These are phyloP conservation scores for Idaea straminata DNA, from an alignment of 2,888 invertebrate genomes.

Conservation along the genomic window DNA sequence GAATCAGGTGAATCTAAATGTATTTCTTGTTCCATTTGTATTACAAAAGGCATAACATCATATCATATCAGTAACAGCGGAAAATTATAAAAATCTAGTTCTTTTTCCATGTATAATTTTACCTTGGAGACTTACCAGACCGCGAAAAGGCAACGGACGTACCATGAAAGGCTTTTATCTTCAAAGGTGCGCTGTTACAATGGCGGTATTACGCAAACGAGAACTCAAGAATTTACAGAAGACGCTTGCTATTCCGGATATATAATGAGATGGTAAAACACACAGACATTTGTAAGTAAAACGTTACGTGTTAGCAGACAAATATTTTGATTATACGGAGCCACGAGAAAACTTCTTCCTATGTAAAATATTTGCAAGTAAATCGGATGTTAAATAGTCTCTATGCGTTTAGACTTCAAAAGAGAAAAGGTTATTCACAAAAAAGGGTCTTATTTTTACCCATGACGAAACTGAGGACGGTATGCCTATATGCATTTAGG, in stretches of 20 bases:
- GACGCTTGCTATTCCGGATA: conserved; percentile 38
- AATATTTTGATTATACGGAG: conserved; percentile 29
- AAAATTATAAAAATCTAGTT: conserved; percentile 15
- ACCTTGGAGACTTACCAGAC: conserved; percentile 44
- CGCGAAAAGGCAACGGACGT: conserved; percentile 51
- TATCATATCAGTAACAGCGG: conserved; percentile 2
- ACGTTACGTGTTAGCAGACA: conserved; percentile 19
- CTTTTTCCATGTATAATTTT: conserved; percentile 20
- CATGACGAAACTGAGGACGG: too few species aligned
- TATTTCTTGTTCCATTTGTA: not conserved
- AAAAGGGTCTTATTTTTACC: not conserved
- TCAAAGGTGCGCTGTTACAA: conserved; percentile 64
- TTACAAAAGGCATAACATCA: not conserved
- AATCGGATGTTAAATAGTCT: not conserved
- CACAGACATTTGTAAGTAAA: conserved; percentile 31
- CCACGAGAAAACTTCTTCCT: conserved; percentile 15
- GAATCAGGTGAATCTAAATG: too few species aligned
- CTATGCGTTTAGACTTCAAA: not conserved
- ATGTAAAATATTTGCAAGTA: not conserved
- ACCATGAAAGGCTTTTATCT: conserved; percentile 57
- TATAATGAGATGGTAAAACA: conserved; percentile 63
- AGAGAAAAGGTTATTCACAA: not conserved
- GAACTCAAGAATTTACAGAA: conserved; percentile 56
- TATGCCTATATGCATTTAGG: too few species aligned
- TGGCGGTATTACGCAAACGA: conserved; percentile 59